Base-by-base conservation (phyloP, 2,888 invertebrate genomes). In the Drosophila barbarae region DNA sequence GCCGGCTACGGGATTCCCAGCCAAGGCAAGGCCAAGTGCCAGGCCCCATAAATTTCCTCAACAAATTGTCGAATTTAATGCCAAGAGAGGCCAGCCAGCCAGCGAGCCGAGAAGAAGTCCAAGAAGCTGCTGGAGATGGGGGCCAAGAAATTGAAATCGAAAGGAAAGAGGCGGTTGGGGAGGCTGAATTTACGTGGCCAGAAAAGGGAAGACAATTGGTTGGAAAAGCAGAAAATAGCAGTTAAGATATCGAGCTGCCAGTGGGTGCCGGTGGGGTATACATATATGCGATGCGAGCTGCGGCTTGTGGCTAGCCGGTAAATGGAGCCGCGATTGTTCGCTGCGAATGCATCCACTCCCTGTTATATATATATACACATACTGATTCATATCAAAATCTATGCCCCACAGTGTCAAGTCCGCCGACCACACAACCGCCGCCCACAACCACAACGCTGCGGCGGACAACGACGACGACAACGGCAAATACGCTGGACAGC, bases 361-460 rank as follows among this genome's bases (percentile, higher is more conserved):
- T 23, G 23, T 4, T 23, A 41, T 23, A 13, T 21, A 13, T 8
- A 23, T 5, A 23, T 28, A 44, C 15, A 28, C 30, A 30, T 13
- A 21, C 26, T 18, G 26, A 38, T 30, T 15, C 21, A 41, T 32
- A 12, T 28, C 39, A 30, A 41, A 50, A 42, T 55, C 6, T 39
- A 38, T 76, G 71, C 74, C 26, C 89, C 89, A 61, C 90, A 95
- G 95, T 93, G 84, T 95, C 95, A 35, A 92, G 93, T 74, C 95
- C 95, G 56, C 95, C 95, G 51, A 95, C 95, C 61, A 95, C 95
- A 53, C 93, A 94, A 73, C 93, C 95, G 61, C 94, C 95, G 47
- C 93, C 93, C 68, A 95, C 94, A 63, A 93, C 93, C 58, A 90
- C 92, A 57, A 89, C 89, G 35, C 36, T 77, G 53, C 72, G 76